Evolutionary conservation across 2,797 vertebrate genomes (phyloP), one percentile per base, ranked within the genome.

Genomic region (Eulemur mongoz): DNA sequence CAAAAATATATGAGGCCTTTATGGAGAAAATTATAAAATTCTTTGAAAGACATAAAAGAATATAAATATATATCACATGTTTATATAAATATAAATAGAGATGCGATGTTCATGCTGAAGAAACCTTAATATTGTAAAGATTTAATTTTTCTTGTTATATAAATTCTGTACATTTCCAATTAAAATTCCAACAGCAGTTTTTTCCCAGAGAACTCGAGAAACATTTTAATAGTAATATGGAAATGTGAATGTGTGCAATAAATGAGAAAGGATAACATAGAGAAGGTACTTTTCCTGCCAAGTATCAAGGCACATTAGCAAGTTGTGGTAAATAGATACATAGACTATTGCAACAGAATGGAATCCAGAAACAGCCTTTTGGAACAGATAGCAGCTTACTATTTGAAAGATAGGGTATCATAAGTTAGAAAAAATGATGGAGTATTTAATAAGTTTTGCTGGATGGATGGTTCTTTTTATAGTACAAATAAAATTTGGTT

Each of bases 51-150:
- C 80, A 43, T 65, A 52, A 94, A 32, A 30, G 35, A 88, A 78
- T 78, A 82, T 50, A 85, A 81, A 57, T 93, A 82, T 81, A 38
- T 38, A 17, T 38, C 48, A 81, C 45, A 27, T 69, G 48, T 70
- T 22, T 75, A 45, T 18, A 32, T 57, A 61, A 79, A 48, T 93
- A 50, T 69, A 86, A 83, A 48, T 84, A 61, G 59, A 59, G 43
- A 65, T 61, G 63, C 72, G 7, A 30, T 59, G 9, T 93, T 88
- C 25, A 40, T 70, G 78, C 50, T 76, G 8, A 88, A 83, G 15
- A 90, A 86, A 94, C 48, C 11, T 90, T 88, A 78, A 81, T 73
- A 57, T 94, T 93, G 14, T 81, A 89, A 81, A 95, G 45, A 89
- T 83, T 79, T 73, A 32, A 40, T 65, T 95, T 93, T 94, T 43